Conservation (phyloP, 2,797 vertebrate species). For the Leucoraja ocellata region DNA sequence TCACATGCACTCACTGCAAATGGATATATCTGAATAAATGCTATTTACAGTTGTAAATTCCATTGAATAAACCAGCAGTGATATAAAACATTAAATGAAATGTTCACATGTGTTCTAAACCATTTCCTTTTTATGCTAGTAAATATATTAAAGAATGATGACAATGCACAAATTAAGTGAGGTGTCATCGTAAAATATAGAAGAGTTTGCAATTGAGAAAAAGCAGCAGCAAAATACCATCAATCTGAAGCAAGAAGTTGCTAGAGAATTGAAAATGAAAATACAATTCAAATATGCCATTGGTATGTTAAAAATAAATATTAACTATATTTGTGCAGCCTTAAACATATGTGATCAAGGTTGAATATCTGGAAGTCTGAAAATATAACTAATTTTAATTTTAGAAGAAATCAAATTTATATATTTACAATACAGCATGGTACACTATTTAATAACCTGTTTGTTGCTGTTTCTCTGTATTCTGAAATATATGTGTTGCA, state of each 20-base stretch:
- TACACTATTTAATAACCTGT: background rate
- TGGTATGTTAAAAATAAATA: background rate
- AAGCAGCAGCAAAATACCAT: background rate
- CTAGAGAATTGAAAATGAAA: background rate
- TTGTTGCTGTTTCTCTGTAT: background rate
- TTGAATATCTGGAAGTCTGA: background rate
- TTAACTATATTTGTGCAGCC: background rate
- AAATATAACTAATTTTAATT: background rate
- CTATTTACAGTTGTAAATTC: background rate
- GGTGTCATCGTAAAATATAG: background rate
- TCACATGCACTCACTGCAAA: background rate
- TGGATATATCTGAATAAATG: background rate
- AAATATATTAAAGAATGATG: no score
- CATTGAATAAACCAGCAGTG: background rate
- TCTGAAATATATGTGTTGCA: background rate
- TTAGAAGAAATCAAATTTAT: background rate
- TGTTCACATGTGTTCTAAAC: background rate
- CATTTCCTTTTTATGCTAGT: background rate
- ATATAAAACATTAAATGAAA: background rate
- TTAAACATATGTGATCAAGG: background rate
- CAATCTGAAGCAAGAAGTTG: background rate
- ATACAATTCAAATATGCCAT: background rate
- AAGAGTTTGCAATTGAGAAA: background rate
- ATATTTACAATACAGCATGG: background rate
- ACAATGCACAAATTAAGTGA: background rate